Evolutionary conservation across 2,888 invertebrate species (phyloP), one percentile per base, ranked within the genome.

Genomic region (Spisula subtruncata): DNA sequence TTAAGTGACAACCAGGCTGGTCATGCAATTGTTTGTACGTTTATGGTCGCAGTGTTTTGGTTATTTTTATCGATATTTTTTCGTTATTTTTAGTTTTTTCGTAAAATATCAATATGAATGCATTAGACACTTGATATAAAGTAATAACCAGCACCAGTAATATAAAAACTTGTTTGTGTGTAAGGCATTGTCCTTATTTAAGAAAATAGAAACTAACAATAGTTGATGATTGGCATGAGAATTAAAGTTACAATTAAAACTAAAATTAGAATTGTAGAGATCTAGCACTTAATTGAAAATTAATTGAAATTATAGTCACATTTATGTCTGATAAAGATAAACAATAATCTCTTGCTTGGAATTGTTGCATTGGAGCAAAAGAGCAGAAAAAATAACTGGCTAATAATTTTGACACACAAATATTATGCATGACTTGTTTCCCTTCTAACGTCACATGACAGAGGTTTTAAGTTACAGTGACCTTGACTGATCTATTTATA

Each of bases 1-100:
- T n/a, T 81, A 85, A 79, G 41, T 81, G 48, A 56, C 81, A 87
- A 66, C 85, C 85, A 91, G 88, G 82, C 87, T 90, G 88, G 91
- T 91, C 90, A 90, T 91, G 90, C 88, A 82, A 81, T 46, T 60
- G 25, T 46, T 81, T 41, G 81, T 87, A 41, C 79, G 35, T 86
- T 46, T 83, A 41, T 82, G 51, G 85, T 85, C 85, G 41, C 79
- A 51, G 79, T 85, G 85, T 85, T n/a, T 66, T 79, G 51, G 60
- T 82, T 29, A n/a, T 82, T 71, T 87, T 82, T 35, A 48, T 82
- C 41, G 4, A 41, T 79, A 32, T 85, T 54, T 85, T 82, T 51
- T n/a, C n/a, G 60, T 48, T 81, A 41, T 60, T 54, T 81, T 81
- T 60, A 35, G 81, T 81, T 81, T 48, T 80, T 56, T 10, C 60